Base-by-base conservation (phyloP, 2,113 vertebrate genomes). In the Bostrychus sinensis region DNA sequence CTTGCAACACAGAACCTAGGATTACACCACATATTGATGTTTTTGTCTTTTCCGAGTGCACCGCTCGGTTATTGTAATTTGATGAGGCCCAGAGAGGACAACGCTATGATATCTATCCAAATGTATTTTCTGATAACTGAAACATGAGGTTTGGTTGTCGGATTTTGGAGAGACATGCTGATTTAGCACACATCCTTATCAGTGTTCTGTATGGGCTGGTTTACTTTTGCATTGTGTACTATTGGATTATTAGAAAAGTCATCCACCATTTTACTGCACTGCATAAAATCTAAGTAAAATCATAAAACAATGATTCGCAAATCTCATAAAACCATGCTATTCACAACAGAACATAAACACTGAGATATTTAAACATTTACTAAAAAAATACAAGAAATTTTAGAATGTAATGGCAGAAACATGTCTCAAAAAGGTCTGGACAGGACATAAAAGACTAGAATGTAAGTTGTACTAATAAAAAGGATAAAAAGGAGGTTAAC, bases 21-120 rank as follows among this genome's bases (percentile, higher is more conserved):
- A 81, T 89, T 89, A 81, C 87, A 81, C 86, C 78, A 63, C 74
- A 72, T 87, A 85, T 87, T 84, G 89, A 88, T 81, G 73, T 78
- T 86, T 84, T 85, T 56, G 72, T 82, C 74, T 81, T 82, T 77
- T 78, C 72, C 56, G 60, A 73, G 77, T 45, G 74, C 59, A 63
- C 11, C 51, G 69, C 72, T 39, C 72, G 71, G 75, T 77, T 81
- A 45, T 77, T 72, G 86, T 85, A 85, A 87, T 84, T 67, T 83
- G 77, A 89, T 66, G 43, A 81, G 78, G 17, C 63, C 70, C 77
- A 79, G 67, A 69, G 69, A 70, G 69, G 58, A 63, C 39, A 46
- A 50, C 51, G 50, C 53, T 62, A 63, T 72, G 75, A 66, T 74
- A 57, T 74, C 70, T 53, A 59, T 50, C 64, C 68, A 68, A 64